These are phyloP conservation scores for Lepidochrysops patricia DNA, from an alignment of 2,888 invertebrate species.

Conservation along the genomic window DNA sequence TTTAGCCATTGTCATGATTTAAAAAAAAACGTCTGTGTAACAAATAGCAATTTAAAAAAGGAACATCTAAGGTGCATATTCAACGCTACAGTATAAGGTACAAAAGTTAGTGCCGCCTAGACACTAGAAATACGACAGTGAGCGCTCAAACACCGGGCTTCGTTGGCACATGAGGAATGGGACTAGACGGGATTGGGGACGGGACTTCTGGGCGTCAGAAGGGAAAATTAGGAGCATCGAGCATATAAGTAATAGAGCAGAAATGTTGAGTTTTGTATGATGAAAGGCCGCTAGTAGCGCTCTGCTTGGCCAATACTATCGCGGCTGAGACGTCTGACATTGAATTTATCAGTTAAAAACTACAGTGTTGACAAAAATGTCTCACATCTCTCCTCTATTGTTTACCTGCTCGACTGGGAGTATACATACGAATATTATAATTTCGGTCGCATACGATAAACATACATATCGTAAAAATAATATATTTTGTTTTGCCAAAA, in stretches of 20 bases:
- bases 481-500: conserved; percentile 30
- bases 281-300: too few species aligned
- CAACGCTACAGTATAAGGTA: not conserved
- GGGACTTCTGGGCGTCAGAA: conserved; percentile 50
- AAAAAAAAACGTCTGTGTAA: not conserved
- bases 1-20: too few species aligned
- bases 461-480: conserved; percentile 24
- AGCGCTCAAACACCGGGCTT: conserved; percentile 49
- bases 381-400: too few species aligned
- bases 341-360: not conserved
- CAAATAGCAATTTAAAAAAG: not conserved
- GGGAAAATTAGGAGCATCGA: too few species aligned
- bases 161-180: conserved; percentile 67
- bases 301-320: too few species aligned
- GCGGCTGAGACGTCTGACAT: too few species aligned
- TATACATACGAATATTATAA: conserved; percentile 34
- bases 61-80: not conserved
- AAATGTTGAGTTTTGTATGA: too few species aligned
- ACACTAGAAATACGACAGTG: conserved; percentile 19
- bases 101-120: not conserved
- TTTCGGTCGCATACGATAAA: conserved; percentile 31
- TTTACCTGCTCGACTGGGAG: too few species aligned
- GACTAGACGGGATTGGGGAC: conserved; percentile 66
- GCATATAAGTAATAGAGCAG: too few species aligned
- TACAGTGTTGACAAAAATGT: not conserved